Base-by-base conservation (phyloP, 2,797 vertebrate species). In the Hydrolagus colliei region DNA sequence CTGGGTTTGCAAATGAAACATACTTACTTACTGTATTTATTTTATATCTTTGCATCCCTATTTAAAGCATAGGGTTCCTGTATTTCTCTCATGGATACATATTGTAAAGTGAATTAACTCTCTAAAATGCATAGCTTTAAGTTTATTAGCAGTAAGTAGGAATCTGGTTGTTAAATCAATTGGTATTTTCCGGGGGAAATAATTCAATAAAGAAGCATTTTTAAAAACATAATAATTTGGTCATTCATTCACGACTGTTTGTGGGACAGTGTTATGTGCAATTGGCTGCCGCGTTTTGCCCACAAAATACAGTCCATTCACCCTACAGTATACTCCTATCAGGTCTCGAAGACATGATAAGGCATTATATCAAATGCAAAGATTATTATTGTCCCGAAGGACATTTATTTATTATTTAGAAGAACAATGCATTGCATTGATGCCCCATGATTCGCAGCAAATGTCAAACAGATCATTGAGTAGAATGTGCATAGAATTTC, bases 401-500 rank as follows among this genome's bases (percentile, higher is more conserved):
- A 86, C 59, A 68, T 87, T 88, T 77, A 80, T 86, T 1, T 20
- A 86, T 88, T 87, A 86, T 86, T 88, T 73, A 86, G 32, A 59
- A 67, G 9, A 85, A 85, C 87, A 90, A 91, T 89, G 27, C 27
- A 27, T 27, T 27, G 27, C 27, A 27, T 27, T 27, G 85, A 90
- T 86, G 78, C 88, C 84, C 88, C 86, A 27, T 18, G 61, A 8
- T 80, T 86, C 72, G 85, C 87, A 63, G 61, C 59, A 89, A 88
- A 89, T 88, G 87, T 86, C 89, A 88, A 72, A 71, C 16, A 86
- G 87, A 87, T 80, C 85, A 88, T 63, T 22, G 80, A 74, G 85
- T 87, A 87, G 87, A 88, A 89, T 86, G 85, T 86, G 88, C 85
- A 86, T 65, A 86, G 87, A 89, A 88, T 86, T 86, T 86, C 32